Percentiles rank a stretch among this genome's conserved stretches.
These are phyloP conservation scores for Xanthorhoe designata DNA, from an alignment of 2,888 invertebrate species.

Conservation along the genomic window DNA sequence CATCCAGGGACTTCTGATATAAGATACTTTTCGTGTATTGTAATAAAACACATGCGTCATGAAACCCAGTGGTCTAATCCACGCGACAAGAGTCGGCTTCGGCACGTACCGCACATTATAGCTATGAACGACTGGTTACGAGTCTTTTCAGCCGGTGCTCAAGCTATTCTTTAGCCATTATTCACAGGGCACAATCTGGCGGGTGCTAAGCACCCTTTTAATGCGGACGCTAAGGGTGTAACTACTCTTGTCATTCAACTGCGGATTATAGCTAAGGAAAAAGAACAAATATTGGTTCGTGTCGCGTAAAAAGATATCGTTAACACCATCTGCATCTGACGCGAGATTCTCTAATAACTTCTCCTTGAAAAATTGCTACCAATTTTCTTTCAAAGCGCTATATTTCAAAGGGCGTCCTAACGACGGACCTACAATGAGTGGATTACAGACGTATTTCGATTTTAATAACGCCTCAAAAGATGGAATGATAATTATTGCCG, in stretches of 20 bases:
- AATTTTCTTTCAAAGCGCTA: conserved; percentile 30
- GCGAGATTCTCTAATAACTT: conserved; percentile 30
- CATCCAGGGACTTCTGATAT: neutral
- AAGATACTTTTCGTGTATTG: conserved; percentile 36
- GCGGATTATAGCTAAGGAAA: conserved; percentile 53
- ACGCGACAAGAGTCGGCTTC: conserved; percentile 49
- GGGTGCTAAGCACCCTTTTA: conserved; percentile 70
- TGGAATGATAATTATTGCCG: conserved; percentile 59
- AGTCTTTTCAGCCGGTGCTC: conserved; percentile 66
- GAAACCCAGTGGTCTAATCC: conserved; percentile 35
- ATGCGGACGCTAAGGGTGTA: conserved; percentile 64
- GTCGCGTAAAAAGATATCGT: conserved; percentile 26
- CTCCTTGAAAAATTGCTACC: conserved; percentile 32
- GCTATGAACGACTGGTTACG: conserved; percentile 72
- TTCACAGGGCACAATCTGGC: conserved; percentile 69
- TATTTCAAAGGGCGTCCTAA: conserved; percentile 37
- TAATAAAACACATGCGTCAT: conserved; percentile 61
- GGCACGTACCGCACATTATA: conserved; percentile 68
- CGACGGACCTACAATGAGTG: conserved; percentile 44
- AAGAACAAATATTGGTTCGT: conserved; percentile 29
- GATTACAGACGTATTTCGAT: conserved; percentile 56
- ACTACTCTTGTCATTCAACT: conserved; percentile 67
- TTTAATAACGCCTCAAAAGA: conserved; percentile 52
- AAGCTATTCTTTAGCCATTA: conserved; percentile 73
- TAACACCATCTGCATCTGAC: conserved; percentile 33